Conservation (phyloP, 2,113 vertebrate genomes). For the Nesoenas mayeri region DNA sequence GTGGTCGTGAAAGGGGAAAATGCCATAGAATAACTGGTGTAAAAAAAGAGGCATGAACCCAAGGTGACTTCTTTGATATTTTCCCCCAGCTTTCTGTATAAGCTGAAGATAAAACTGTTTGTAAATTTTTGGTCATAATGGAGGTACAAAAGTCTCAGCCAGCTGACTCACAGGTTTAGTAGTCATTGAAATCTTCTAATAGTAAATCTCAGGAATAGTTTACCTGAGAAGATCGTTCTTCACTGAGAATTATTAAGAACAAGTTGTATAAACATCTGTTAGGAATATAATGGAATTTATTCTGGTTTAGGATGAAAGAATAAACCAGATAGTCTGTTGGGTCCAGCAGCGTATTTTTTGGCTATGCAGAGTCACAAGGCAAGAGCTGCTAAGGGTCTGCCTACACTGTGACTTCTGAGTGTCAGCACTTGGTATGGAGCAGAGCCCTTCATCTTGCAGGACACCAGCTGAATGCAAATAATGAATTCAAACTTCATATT, state of each 20-base stretch:
- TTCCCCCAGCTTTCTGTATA: not conserved
- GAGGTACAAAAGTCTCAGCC: not conserved
- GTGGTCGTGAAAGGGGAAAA: not conserved
- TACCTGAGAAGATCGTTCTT: not conserved
- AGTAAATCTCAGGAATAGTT: not conserved
- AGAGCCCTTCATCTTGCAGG: not conserved
- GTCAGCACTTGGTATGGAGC: not conserved
- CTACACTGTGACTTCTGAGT: rapidly evolving
- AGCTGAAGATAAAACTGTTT: not conserved
- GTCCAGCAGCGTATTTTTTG: not conserved
- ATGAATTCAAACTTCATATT: not conserved
- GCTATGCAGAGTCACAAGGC: not conserved
- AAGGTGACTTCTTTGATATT: not conserved
- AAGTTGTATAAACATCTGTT: not conserved
- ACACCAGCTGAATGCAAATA: not conserved
- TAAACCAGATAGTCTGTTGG: not conserved
- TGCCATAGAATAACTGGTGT: not conserved
- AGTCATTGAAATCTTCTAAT: not conserved
- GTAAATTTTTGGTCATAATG: not conserved
- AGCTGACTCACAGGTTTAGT: not conserved
- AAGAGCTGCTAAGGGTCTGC: not conserved
- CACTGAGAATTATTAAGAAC: not conserved
- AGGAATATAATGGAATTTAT: not conserved
- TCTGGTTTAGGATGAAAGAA: not conserved
- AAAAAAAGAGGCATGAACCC: not conserved